Base-by-base conservation (phyloP, 2,797 vertebrate genomes). In the Enteromius paludinosus region DNA sequence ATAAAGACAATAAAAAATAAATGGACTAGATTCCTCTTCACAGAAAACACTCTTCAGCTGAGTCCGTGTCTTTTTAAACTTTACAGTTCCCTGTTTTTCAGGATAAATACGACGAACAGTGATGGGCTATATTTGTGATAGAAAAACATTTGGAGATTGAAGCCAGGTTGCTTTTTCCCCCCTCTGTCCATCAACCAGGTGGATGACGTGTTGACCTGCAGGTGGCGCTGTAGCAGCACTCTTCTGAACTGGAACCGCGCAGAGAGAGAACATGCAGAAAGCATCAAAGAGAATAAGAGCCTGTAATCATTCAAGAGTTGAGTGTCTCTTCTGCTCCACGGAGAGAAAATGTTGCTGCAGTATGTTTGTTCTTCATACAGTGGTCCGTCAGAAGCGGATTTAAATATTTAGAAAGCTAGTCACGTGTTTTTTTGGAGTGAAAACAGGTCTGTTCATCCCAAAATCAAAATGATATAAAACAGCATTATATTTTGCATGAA, bases 211-310 rank as follows among this genome's bases (percentile, higher is more conserved):
- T 1, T 56, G 52, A 43, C 62, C 85, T 28, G 25, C 76, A 79
- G 76, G 76, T 38, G 85, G 79, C 5, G 69, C 70, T 73, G 70
- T 72, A 52, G 33, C 69, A 30, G 43, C 69, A 49, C 43, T 47
- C 69, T 86, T 12, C 33, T 73, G 41, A 59, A 82, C 41, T 76
- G 82, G 18, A 61, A 20, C 28, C 28, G 28, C 3, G 28, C 28
- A 38, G 28, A 38, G 35, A 11, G 15, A 49, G n/a, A 78, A 8
- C 30, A 9, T 23, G 20, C 33, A 3, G 72, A 41, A 43, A n/a
- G 38, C 25, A 14, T 79, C 41, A 74, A 78, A 77, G 25, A 9
- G 64, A 64, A 78, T 54, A 49, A n/a, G 49, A 17, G 30, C 20
- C 0, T 74, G 33, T 45, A 47, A 62, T 83, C 75, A 75, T 69